Percentiles rank a stretch among this genome's conserved stretches.
Conservation (phyloP, 2,888 invertebrate species). For the Dicranocentrus wangi region DNA sequence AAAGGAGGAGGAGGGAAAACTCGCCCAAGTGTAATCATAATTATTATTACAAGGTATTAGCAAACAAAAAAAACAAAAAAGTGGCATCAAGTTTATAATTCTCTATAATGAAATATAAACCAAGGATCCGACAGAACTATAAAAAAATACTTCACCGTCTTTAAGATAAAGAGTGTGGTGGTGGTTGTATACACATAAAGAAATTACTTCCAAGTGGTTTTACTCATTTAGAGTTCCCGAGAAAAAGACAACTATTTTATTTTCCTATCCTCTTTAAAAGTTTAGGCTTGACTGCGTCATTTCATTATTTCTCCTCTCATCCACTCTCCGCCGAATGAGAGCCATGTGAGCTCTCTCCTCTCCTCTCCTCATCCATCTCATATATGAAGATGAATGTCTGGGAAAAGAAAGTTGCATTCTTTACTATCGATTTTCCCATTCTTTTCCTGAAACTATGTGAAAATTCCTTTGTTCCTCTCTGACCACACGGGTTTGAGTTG, state of each 20-base stretch:
- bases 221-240: background rate
- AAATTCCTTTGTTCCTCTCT: background rate
- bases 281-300: background rate
- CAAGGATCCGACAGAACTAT: no score
- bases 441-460: slow-evolving; percentile 9
- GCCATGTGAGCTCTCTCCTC: no score
- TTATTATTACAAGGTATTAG: slow-evolving; percentile 47
- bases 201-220: background rate
- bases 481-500: background rate
- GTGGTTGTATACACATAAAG: no score
- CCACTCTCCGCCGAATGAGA: no score
- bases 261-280: background rate
- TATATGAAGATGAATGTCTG: slow-evolving; percentile 39
- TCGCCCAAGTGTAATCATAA: slow-evolving; percentile 42
- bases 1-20: slow-evolving; percentile 2
- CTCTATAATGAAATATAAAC: slow-evolving; percentile 16
- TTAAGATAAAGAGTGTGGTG: no score
- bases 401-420: slow-evolving; percentile 33
- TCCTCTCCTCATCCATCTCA: no score
- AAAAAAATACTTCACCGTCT: no score
- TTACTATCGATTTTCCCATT: slow-evolving; percentile 34
- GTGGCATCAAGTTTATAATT: slow-evolving; percentile 26
- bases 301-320: no score
- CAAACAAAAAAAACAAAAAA: slow-evolving; percentile 40
- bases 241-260: background rate